Evolutionary conservation across 2,888 invertebrate species (phyloP), one percentile per base, ranked within the genome.

Genomic region (Agrochola lota): DNA sequence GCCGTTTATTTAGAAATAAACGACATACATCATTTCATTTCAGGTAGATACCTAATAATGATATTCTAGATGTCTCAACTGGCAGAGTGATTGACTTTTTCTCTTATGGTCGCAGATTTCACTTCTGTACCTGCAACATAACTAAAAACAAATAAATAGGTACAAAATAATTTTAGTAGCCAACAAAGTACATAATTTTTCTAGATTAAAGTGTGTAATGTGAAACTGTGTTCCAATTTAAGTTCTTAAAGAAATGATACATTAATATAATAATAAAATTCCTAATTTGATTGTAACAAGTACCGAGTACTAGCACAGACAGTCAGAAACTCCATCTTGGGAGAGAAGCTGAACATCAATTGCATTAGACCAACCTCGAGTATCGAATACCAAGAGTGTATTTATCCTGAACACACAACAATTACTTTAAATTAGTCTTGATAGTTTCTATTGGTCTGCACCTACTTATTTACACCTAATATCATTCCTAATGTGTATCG

Each of bases 361-460:
- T n/a, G 15, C 17, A 52, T 30, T 46, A 5, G 7, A 17, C 15
- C 2, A 64, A 49, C 26, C 11, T 23, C 0, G 40, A 62, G n/a
- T 43, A 72, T 63, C 52, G 11, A 20, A n/a, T 43, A 30, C 9
- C 72, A 40, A 40, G 9, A 63, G 62, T 46, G 52, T 52, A 73
- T 40, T 49, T 74, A 26, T 64, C 6, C 17, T 35, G 12, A 49
- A 26, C 12, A 74, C 26, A 46, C 57, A 17, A 35, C 26, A 30
- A 77, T 59, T 40, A 23, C n/a, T 74, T 57, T 26, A 64, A 40
- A 49, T 73, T 26, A 46, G 23, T 35, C 4, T 30, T 43, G 40
- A 52, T 15, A 49, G 12, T 49, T 43, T 66, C 2, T 59, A 40
- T 59, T 74, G 17, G 15, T 52, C n/a, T 74, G 7, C 26, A 26